Evolutionary conservation across 2,888 invertebrate genomes (phyloP), one percentile per base, ranked within the genome.

Genomic region (Helobdella robusta): DNA sequence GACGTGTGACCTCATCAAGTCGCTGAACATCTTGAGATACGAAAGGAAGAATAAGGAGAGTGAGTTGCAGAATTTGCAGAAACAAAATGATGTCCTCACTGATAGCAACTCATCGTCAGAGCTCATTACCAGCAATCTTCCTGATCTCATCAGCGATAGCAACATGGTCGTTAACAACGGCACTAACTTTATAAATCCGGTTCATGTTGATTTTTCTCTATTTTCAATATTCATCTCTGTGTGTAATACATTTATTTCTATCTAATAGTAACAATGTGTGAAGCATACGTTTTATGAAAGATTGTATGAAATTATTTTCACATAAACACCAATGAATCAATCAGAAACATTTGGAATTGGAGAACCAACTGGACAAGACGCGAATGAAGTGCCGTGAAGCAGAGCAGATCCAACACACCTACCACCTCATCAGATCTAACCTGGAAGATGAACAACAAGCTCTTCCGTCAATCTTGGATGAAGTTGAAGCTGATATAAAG

Each of bases 361-460:
- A 78, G 67, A 78, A 78, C 71, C 52, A 68, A 66, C 50, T 70
- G 67, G 66, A 74, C 72, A 70, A 74, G 70, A 68, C 69, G n/a
- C 66, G 72, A 48, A 72, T 79, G 64, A 80, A 80, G 70, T 77
- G 75, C 64, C 77, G 76, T 69, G 80, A 80, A 67, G 79, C 79
- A 1, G 75, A 75, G 35, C 79, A 79, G 68, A 75, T 80, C 61
- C 73, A 74, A 54, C 72, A 76, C 65, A 79, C 79, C 28, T 80
- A 80, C 68, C 70, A 73, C 59, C 76, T 79, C 68, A 80, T 80
- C 68, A 78, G 77, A 69, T 67, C 73, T 8, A 56, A 56, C 28
- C 56, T 40, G 56, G 75, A 77, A 71, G 73, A 74, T 18, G 79
- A 79, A 68, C 76, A 78, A 6, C 73, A 76, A 66, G 74, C 74